Evolutionary conservation across 2,113 vertebrate species (phyloP), one percentile per base, ranked within the genome.

Genomic region (Barnardius zonarius): DNA sequence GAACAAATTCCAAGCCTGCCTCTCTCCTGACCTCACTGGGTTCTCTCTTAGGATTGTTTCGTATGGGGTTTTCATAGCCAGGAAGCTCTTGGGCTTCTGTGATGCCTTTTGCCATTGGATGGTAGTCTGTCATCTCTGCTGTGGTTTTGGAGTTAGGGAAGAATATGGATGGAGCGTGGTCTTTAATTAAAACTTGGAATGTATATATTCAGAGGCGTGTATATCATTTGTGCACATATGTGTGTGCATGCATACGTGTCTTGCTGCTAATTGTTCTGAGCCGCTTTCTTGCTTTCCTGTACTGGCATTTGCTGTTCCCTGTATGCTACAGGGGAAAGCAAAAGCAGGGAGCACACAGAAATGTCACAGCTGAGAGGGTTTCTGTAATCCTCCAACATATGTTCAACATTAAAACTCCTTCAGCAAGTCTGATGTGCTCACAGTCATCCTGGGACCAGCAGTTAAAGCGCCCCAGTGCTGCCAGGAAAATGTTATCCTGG

Each of bases 281-380:
- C 37, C 54, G 88, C 84, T 63, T 90, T 62, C 72, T 83, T 90
- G 63, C 70, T 84, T 90, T 92, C 76, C 82, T 91, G 51, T 92
- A 13, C 84, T 94, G 73, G 78, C 72, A 73, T 90, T 96, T 72
- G 22, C 83, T 44, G 44, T 75, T 97, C 76, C 44, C 52, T 95
- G 83, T 91, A 97, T 96, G 91, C 80, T 95, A 90, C 91, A 88
- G 96, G 93, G 95, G 88, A 96, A 83, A 92, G 74, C 44, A 95
- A 96, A 96, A 92, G 93, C 79, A 97, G 70, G 68, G 88, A 97
- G 82, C 78, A 83, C 92, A 97, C 88, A 52, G 88, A 96, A 97
- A 97, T 97, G 93, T 97, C 96, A 98, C 81, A 96, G 92, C 83
- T 97, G 96, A 97, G 97, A 97, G 92, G 64, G 96, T 96, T 97